Evolutionary conservation across 2,113 vertebrate genomes (phyloP), one percentile per base, ranked within the genome.

Genomic region (Sitta europaea): DNA sequence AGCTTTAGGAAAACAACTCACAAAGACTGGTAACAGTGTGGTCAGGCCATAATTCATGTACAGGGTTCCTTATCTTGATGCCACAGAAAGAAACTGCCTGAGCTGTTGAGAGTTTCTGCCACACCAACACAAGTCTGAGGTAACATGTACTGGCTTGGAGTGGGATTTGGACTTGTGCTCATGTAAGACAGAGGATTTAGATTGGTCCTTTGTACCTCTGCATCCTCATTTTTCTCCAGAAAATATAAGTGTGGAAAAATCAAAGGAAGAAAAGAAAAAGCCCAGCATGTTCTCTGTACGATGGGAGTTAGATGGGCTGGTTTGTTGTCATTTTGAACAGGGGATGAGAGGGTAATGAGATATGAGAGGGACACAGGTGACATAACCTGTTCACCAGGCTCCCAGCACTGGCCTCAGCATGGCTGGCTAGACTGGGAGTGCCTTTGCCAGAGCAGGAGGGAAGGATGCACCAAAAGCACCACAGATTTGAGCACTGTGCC

Each of bases 401-500:
- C 85, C 77, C 68, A 70, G 74, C 3, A 1, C 73, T 5, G 51
- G 45, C 38, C 83, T 27, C 62, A 58, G n/a, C 58, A 38, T 0
- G 1, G 65, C 73, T 75, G 68, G 53, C 67, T 40, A 36, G 82
- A 70, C n/a, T 6, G 7, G 58, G 62, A 88, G 61, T 53, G 57
- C 16, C 18, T 54, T 8, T 65, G 75, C 71, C 86, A 88, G 55
- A 54, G 65, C 50, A 6, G 50, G 35, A 59, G 72, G 61, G 14
- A 63, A 42, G 38, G 54, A 55, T 1, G 17, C 58, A 57, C 45
- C 67, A 53, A 73, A 65, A 5, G 28, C 2, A 1, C 24, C 35
- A 14, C 0, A 1, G 43, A 40, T 29, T 9, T 8, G 61, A 68
- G 63, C 22, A 5, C 0, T 0, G 1, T 43, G 57, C 19, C 47